Conservation (phyloP, 2,797 vertebrate species). For the Toxotes lorentzi region DNA sequence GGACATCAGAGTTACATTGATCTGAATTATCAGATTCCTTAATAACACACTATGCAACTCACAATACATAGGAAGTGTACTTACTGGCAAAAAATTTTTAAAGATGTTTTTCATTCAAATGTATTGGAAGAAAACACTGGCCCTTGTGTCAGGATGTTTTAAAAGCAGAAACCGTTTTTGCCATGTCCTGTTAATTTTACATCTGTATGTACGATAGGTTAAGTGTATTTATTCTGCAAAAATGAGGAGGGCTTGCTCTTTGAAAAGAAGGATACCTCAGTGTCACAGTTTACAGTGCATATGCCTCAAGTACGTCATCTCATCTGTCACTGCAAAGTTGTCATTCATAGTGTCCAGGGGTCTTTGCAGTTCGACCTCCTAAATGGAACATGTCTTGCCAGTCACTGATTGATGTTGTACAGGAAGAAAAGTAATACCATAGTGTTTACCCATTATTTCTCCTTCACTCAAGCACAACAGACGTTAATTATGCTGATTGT, state of each 20-base stretch:
- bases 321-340: slow-evolving; percentile 51
- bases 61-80: slow-evolving; percentile 90
- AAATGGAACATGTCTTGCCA: slow-evolving; percentile 27
- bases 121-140: slow-evolving; percentile 62
- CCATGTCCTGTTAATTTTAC: slow-evolving; percentile 54
- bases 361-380: slow-evolving; percentile 20
- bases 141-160: slow-evolving; percentile 55
- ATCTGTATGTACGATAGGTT: slow-evolving; percentile 55
- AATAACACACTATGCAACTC: slow-evolving; percentile 88
- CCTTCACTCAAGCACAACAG: slow-evolving; percentile 48
- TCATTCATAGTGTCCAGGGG: slow-evolving; percentile 19
- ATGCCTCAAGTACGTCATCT: slow-evolving; percentile 67
- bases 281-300: slow-evolving; percentile 80
- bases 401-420: slow-evolving; percentile 54
- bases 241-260: slow-evolving; percentile 68
- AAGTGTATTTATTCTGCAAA: slow-evolving; percentile 80
- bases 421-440: slow-evolving; percentile 51
- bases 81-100: slow-evolving; percentile 90
- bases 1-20: slow-evolving; percentile 77
- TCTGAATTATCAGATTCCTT: slow-evolving; percentile 80
- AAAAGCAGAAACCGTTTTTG: slow-evolving; percentile 47
- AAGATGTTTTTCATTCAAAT: slow-evolving; percentile 88
- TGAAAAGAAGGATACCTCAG: slow-evolving; percentile 76
- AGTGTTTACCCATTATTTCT: slow-evolving; percentile 46
- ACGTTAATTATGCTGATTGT: slow-evolving; percentile 49